Evolutionary conservation across 2,113 vertebrate species (phyloP).

Genomic region (Bambusicola thoracicus): DNA sequence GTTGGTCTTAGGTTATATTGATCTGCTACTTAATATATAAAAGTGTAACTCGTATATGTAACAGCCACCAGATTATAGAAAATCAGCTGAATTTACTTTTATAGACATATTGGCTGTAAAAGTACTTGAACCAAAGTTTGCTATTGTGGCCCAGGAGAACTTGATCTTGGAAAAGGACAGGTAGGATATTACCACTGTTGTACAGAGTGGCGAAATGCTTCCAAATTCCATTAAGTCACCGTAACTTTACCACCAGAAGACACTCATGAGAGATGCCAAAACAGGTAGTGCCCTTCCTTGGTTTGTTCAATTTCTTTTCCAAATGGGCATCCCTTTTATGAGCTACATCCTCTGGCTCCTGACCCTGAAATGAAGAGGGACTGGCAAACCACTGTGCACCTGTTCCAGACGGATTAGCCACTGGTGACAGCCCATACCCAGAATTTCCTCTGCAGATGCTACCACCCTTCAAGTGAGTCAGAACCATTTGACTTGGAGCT

Average conservation of each 20-base stretch:
- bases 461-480: constrained; percentile 60
- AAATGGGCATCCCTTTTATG: background rate
- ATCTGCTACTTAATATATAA: background rate
- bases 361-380: background rate
- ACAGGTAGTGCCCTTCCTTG: background rate
- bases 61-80: background rate
- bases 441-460: constrained; percentile 51
- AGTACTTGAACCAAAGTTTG: background rate
- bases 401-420: constrained; percentile 45
- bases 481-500: constrained; percentile 50
- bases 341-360: constrained; percentile 9
- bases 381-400: constrained; percentile 28
- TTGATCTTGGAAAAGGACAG: background rate
- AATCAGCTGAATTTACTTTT: background rate
- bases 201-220: background rate
- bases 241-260: background rate
- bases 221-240: background rate
- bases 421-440: background rate
- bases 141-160: background rate
- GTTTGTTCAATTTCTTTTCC: background rate
- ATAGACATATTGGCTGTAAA: background rate
- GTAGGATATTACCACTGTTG: background rate
- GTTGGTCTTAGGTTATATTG: background rate
- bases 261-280: background rate
- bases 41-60: no score